Evolutionary conservation across 2,888 invertebrate genomes (phyloP).

Genomic region (Drosophila paranaensis): DNA sequence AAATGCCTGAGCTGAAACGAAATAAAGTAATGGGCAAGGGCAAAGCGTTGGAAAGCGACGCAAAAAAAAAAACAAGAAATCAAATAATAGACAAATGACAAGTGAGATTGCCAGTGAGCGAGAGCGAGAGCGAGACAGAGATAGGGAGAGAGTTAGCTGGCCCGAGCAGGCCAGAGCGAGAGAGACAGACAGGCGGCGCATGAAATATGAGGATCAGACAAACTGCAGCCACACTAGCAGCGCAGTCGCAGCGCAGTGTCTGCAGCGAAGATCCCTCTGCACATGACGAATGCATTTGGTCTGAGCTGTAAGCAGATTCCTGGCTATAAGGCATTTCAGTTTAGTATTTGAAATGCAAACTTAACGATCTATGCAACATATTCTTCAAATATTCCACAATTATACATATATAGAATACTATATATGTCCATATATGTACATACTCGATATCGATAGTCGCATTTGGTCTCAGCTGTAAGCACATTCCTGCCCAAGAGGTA

Average conservation of each 20-base stretch:
- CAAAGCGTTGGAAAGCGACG: constrained; percentile 49
- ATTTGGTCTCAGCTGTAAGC: too few species aligned
- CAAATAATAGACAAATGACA: constrained; percentile 35
- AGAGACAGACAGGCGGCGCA: too few species aligned
- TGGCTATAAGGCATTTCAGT: neutral
- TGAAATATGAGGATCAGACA: constrained; percentile 25
- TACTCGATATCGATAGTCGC: neutral
- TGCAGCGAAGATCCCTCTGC: constrained; percentile 26
- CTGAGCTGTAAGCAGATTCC: constrained; percentile 11
- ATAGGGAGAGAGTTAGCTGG: constrained; percentile 1
- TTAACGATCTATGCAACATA: too few species aligned
- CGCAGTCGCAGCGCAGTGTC: neutral
- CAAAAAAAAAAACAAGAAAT: constrained; percentile 9
- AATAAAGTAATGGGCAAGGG: constrained; percentile 54
- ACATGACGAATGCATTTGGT: constrained; percentile 10
- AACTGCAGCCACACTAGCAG: constrained; percentile 11
- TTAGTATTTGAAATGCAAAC: neutral
- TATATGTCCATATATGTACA: too few species aligned
- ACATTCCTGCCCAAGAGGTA: too few species aligned
- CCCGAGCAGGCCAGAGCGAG: neutral
- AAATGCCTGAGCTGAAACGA: constrained; percentile 40
- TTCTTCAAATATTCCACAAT: too few species aligned
- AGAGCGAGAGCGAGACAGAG: constrained; percentile 3
- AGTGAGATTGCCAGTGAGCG: constrained; percentile 17
- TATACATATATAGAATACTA: neutral